Conservation (phyloP, 2,113 vertebrate species). For the Pitta sordida region DNA sequence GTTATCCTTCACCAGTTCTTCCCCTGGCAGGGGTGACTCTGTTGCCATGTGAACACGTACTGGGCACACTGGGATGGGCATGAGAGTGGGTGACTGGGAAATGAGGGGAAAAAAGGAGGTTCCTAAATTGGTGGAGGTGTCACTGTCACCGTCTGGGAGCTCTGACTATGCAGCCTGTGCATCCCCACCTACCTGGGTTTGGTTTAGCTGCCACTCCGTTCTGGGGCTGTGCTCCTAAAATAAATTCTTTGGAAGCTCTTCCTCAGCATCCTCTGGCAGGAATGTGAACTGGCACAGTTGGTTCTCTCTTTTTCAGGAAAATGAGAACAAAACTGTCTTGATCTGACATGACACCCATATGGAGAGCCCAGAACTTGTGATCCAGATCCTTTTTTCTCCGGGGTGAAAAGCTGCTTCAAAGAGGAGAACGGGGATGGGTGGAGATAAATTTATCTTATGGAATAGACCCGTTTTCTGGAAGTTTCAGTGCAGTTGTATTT, state of each 20-base stretch:
- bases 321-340: not conserved
- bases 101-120: not conserved
- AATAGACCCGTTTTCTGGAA: not conserved
- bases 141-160: not conserved
- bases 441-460: not conserved
- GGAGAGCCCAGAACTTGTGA: not conserved
- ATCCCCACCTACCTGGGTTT: slow-evolving; percentile 1
- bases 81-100: not conserved
- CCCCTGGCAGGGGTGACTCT: not conserved
- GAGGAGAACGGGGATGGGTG: not conserved
- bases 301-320: not conserved
- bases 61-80: not conserved
- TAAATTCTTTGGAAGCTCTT: not conserved
- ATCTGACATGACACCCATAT: not conserved
- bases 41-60: not conserved
- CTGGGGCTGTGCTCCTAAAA: not conserved
- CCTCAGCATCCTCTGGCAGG: not conserved
- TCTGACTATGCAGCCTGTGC: not conserved
- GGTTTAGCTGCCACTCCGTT: not conserved
- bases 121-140: not conserved
- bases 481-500: not conserved
- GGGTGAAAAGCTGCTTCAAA: not conserved
- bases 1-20: not conserved
- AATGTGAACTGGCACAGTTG: not conserved
- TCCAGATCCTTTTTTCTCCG: not conserved